Evolutionary conservation across 2,113 vertebrate species (phyloP), one percentile per base, ranked within the genome.

Genomic region (Clarias macrocephalus): DNA sequence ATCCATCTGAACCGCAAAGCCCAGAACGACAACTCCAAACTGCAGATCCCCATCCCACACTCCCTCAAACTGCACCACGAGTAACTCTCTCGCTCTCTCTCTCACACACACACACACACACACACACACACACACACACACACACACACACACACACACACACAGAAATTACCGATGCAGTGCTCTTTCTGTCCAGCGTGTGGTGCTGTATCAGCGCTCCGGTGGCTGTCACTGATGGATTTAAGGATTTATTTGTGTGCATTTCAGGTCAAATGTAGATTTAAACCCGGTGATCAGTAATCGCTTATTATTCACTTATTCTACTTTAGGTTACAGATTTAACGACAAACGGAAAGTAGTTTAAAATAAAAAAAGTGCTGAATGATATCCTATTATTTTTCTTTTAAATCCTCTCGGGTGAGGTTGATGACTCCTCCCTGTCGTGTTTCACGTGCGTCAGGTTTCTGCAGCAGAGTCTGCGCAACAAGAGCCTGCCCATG

Each of bases 1-100:
- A 99, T 99, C 92, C 98, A 99, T 90, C 96, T 99, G 87, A 99
- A 99, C 91, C 97, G 97, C 91, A 99, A 99, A 94, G 98, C 98
- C 33, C 98, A 99, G 86, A 99, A 96, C 65, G 98, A 97, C 94
- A 96, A 99, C 94, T 98, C 97, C 91, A 98, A 98, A 85, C 93
- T 98, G 3, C 98, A 99, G 93, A 99, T 99, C 90, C 98, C 97
- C 57, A 99, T 99, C 86, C 98, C 98, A 13, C 98, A 99, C 93
- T 99, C 98, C 37, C 95, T 99, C 60, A 99, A 98, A 70, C 96
- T 97, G 79, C 98, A 99, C 89, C 98, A 99, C 19, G 98, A 99
- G 98, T 99, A 95, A 95, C 91, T 56, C n/a, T n/a, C n/a, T n/a
- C n/a, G n/a, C n/a, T n/a, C n/a, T n/a, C n/a, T n/a, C n/a, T n/a